Percentiles rank a stretch among this genome's conserved stretches.
These are phyloP conservation scores for Danionella dracula DNA, from an alignment of 2,797 vertebrate species.

Conservation along the genomic window DNA sequence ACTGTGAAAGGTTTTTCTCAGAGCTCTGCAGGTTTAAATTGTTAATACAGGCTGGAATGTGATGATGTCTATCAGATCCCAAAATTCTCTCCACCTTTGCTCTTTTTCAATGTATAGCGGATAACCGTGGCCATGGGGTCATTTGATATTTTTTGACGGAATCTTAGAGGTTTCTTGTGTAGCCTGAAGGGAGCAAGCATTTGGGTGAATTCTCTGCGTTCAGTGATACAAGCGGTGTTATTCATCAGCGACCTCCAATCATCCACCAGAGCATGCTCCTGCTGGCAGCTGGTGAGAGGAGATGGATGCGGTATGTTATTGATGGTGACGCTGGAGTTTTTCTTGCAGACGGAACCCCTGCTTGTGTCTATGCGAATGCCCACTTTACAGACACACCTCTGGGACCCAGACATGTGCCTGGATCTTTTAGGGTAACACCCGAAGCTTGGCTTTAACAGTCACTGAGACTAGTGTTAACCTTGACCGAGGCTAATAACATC, in stretches of 20 bases:
- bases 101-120: conserved; percentile 3
- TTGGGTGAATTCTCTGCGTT: not conserved
- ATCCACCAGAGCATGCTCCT: not conserved
- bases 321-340: conserved; percentile 58
- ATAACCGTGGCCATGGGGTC: not conserved
- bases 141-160: not conserved
- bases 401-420: conserved; percentile 22
- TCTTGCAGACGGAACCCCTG: conserved; percentile 41
- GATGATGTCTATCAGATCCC: not conserved
- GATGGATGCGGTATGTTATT: conserved; percentile 73
- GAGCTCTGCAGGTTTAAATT: conserved; percentile 6
- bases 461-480: not conserved
- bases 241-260: conserved; percentile 29
- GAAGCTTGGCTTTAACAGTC: conserved; percentile 3
- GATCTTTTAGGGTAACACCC: conserved; percentile 26
- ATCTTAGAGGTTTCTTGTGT: conserved; percentile 1
- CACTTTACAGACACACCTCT: conserved; percentile 26
- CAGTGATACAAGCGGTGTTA: conserved; percentile 17
- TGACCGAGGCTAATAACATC: not conserved
- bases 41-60: conserved; percentile 13
- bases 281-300: conserved; percentile 40
- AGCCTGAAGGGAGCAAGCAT: not conserved
- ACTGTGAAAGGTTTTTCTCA: not conserved
- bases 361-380: conserved; percentile 32
- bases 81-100: not conserved